Evolutionary conservation across 2,797 vertebrate species (phyloP).

Genomic region (Argyrosomus regius): DNA sequence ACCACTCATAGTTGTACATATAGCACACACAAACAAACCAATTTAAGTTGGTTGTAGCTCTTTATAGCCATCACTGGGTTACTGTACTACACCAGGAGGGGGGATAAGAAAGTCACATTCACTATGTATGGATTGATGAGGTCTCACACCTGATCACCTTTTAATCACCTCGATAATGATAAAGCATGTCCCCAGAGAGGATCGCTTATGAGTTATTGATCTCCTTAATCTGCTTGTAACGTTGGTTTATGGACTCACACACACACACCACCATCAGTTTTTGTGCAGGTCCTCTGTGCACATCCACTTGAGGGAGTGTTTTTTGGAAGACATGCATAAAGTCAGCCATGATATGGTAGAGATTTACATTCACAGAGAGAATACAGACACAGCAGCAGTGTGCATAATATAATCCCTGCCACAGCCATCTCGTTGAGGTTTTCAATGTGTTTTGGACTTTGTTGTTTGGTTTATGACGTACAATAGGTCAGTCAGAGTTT

Average conservation of each 20-base stretch:
- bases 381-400: background rate
- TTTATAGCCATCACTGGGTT: conserved; percentile 1
- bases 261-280: background rate
- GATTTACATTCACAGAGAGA: background rate
- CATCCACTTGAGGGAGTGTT: background rate
- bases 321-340: background rate
- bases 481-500: background rate
- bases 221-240: conserved; percentile 59
- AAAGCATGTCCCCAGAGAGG: background rate
- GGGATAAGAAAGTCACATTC: background rate
- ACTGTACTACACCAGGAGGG: background rate
- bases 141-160: conserved; percentile 14
- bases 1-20: conserved; percentile 46
- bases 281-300: no score
- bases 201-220: conserved; percentile 59
- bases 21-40: conserved; percentile 41
- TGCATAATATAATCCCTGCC: conserved; percentile 41
- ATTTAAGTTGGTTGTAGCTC: conserved; percentile 14
- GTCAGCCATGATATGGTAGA: background rate
- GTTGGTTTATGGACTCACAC: conserved; percentile 45
- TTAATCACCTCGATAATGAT: conserved; percentile 11
- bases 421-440: conserved; percentile 23
- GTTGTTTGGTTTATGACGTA: conserved; percentile 40
- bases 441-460: conserved; percentile 61
- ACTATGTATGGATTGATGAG: background rate